Evolutionary conservation across 1,140 invertebrate species (phyloP), one percentile per base, ranked within the genome.

Genomic region (Drosophila tani): DNA sequence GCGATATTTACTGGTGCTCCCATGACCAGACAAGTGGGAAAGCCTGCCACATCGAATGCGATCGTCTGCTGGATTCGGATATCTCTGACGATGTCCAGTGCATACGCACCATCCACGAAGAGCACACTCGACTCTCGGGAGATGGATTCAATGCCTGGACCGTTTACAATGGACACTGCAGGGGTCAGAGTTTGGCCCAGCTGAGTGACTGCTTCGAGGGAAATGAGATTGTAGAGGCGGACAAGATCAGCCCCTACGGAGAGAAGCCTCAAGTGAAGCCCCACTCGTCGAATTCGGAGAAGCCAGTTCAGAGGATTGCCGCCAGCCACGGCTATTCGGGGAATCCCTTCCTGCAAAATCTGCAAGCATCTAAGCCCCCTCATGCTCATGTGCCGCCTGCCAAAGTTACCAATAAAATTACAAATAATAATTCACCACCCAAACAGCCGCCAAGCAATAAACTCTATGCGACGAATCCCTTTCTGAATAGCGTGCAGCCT

Each of bases 71-170:
- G n/a, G 95, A 96, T 75, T 95, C 95, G 21, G 95, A 96, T 79
- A 95, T 96, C 45, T 80, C 92, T 3, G 95, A 96, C 77, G 96
- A 96, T 86, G 93, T 96, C 3, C 82, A 93, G 40, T 96, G 96
- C 90, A 95, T 95, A 0, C 91, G 93, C 19, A 94, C 93, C 15
- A 95, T 96, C 29, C 93, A 94, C 80, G 93, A 94, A 32, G 95
- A 95, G 78, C 95, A 96, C 80, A 94, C 94, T 11, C 77, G 94
- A 4, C 79, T 95, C 0, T 94, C 94, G 2, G 96, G 96, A 0
- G 94, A 96, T 79, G 96, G 96, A 2, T 96, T 96, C 85, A 94
- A 94, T 27, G 82, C 96, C 1, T 96, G 96, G 96, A 94, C 85
- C 1, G 85, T 88, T 8, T 88, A 88, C 50, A 84, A 73, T 45